A percentile compares a stretch with the other conserved stretches of the same genome.
phyloP scores from a whole-genome alignment of 1,140 invertebrate species.

The Lysiphlebus fabarum region DNA sequence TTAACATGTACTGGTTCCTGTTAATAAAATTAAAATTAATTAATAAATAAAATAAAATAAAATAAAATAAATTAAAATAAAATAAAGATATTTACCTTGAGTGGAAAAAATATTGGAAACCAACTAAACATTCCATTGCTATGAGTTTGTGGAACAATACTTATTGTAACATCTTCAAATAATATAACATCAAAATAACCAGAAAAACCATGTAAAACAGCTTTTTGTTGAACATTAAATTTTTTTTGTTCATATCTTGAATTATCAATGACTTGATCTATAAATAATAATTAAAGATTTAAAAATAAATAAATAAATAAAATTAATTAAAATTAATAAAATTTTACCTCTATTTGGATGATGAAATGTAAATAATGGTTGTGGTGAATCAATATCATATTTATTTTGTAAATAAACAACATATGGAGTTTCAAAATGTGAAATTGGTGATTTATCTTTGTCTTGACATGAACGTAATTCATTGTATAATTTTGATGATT shows the following conservation, averaged over 20 bases:
- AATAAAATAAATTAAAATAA: background rate
- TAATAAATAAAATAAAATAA: background rate
- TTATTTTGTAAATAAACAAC: conserved; percentile 91
- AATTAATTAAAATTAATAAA: conserved; percentile 4
- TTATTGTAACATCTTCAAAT: conserved; percentile 80
- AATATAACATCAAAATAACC: conserved; percentile 92
- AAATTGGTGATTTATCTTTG: conserved; percentile 59
- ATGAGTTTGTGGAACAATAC: conserved; percentile 85
- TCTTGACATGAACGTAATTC: conserved; percentile 64
- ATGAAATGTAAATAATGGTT: conserved; percentile 81
- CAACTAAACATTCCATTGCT: conserved; percentile 92
- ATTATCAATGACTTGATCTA: conserved; percentile 66
- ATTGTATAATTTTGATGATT: conserved; percentile 72
- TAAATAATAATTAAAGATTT: background rate
- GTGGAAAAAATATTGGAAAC: conserved; percentile 95
- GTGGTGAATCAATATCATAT: conserved; percentile 74
- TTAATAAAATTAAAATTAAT: background rate
- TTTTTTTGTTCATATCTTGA: conserved; percentile 67
- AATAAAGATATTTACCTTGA: conserved; percentile 61
- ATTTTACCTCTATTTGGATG: conserved; percentile 75
- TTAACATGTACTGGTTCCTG: conserved; percentile 55
- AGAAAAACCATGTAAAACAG: conserved; percentile 86
- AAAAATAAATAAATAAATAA: background rate
- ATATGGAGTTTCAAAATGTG: conserved; percentile 83
- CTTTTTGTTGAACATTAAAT: conserved; percentile 72